phyloP scores from a whole-genome alignment of 1,140 invertebrate genomes.

The Drosophila seguyi region DNA sequence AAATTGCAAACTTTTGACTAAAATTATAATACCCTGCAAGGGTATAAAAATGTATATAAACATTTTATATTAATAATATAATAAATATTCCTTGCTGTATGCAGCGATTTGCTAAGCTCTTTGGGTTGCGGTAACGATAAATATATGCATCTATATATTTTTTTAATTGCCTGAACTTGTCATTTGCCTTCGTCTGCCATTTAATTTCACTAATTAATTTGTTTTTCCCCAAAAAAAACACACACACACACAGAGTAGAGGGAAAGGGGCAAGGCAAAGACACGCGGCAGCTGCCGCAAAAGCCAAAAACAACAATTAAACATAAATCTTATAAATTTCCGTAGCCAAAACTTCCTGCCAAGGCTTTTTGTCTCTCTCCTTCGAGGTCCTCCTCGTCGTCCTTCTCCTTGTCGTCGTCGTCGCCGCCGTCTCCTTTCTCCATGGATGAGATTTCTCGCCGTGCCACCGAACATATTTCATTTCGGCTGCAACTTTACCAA shows the following conservation, averaged over 20 bases:
- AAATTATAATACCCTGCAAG: too few species aligned
- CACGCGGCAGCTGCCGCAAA: constrained; percentile 77
- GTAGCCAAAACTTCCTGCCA: constrained; percentile 80
- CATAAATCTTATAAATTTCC: constrained; percentile 83
- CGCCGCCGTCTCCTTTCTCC: constrained; percentile 2
- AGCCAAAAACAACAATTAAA: constrained; percentile 83
- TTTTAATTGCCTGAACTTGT: constrained; percentile 55
- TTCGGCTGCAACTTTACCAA: constrained; percentile 75
- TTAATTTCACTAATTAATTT: constrained; percentile 83
- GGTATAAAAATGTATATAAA: neutral
- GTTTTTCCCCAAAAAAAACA: constrained; percentile 50
- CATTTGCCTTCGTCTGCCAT: constrained; percentile 71
- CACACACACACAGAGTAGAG: constrained; percentile 20
- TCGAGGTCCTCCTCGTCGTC: neutral
- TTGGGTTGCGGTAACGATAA: neutral
- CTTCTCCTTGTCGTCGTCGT: neutral
- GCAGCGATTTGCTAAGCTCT: neutral
- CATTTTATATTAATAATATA: neutral
- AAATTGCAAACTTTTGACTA: too few species aligned
- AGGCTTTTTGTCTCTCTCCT: constrained; percentile 63
- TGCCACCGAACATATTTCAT: constrained; percentile 81
- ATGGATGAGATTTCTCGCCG: constrained; percentile 71
- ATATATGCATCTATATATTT: constrained; percentile 21
- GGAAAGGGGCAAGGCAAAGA: constrained; percentile 29
- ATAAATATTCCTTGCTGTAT: neutral